phyloP scores from a whole-genome alignment of 2,797 vertebrate species.

The Epinephelus awoara region DNA sequence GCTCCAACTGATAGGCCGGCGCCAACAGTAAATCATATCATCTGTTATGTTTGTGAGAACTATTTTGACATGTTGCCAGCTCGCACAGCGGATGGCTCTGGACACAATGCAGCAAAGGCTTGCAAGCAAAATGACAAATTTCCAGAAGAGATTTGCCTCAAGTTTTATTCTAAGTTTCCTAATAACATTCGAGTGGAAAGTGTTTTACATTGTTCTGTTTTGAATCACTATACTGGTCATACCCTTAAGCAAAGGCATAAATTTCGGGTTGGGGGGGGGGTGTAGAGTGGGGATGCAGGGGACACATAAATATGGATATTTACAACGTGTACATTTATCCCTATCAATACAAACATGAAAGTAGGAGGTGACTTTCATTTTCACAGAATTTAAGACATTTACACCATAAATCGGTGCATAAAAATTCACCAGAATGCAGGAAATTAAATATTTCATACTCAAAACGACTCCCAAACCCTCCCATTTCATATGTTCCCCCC shows the following conservation, averaged over 20 bases:
- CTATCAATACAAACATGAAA: no score
- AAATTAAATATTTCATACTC: no score
- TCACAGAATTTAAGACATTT: no score
- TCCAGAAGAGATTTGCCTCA: neutral
- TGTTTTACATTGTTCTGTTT: neutral
- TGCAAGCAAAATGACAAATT: slow-evolving; percentile 1
- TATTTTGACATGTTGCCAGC: slow-evolving; percentile 31
- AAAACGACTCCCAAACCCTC: no score
- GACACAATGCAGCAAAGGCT: slow-evolving; percentile 15
- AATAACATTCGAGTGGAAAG: neutral
- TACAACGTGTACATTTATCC: no score
- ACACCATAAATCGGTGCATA: no score
- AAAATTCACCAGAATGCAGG: no score
- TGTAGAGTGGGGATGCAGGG: no score
- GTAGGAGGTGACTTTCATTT: no score
- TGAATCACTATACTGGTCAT: neutral
- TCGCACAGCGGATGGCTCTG: slow-evolving; percentile 4
- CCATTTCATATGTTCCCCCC: no score
- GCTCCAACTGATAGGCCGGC: slow-evolving; percentile 26
- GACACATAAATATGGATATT: no score
- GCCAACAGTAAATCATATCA: slow-evolving; percentile 55
- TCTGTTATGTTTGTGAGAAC: slow-evolving; percentile 37
- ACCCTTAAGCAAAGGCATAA: neutral
- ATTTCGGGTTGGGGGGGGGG: no score
- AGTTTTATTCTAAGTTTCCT: neutral